Percentiles rank a stretch among this genome's conserved stretches.
phyloP scores from a whole-genome alignment of 2,797 vertebrate species.

The Dendrocincla tyrannina region DNA sequence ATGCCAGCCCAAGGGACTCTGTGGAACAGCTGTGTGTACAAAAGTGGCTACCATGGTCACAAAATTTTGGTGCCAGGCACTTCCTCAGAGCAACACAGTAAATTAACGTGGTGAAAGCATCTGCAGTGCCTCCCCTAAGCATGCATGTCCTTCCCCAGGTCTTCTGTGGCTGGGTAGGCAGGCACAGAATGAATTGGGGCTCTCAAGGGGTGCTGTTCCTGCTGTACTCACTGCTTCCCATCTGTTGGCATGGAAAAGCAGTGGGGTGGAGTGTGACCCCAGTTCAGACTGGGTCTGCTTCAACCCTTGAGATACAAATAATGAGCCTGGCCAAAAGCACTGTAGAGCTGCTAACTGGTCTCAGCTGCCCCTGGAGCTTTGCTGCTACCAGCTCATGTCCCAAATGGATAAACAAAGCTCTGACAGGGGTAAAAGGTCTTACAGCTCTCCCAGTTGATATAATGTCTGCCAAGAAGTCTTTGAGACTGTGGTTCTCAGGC shows the following conservation, averaged over 20 bases:
- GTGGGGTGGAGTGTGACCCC: not conserved
- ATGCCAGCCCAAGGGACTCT: not conserved
- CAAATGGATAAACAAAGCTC: constrained; percentile 6
- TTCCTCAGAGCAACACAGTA: not conserved
- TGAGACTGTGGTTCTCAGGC: constrained; percentile 28
- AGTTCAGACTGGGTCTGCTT: not conserved
- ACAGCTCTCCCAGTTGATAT: not conserved
- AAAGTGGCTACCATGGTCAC: not conserved
- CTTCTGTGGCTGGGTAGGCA: not conserved
- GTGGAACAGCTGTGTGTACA: not conserved
- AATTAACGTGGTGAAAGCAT: not conserved
- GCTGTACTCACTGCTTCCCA: not conserved
- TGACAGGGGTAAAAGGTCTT: not conserved
- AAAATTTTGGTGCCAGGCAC: not conserved
- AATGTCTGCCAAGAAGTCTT: constrained; percentile 21
- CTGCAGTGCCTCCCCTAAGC: not conserved
- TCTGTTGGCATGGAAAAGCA: not conserved
- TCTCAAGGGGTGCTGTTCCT: not conserved
- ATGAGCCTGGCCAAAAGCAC: not conserved
- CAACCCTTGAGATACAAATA: not conserved
- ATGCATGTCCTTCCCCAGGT: accelerated
- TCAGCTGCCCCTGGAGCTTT: constrained; percentile 5
- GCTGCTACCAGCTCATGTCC: not conserved
- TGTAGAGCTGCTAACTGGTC: not conserved
- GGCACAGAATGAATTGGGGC: not conserved